Evolutionary conservation across 2,113 vertebrate species (phyloP), one percentile per base, ranked within the genome.

Genomic region (Cisticola juncidis): DNA sequence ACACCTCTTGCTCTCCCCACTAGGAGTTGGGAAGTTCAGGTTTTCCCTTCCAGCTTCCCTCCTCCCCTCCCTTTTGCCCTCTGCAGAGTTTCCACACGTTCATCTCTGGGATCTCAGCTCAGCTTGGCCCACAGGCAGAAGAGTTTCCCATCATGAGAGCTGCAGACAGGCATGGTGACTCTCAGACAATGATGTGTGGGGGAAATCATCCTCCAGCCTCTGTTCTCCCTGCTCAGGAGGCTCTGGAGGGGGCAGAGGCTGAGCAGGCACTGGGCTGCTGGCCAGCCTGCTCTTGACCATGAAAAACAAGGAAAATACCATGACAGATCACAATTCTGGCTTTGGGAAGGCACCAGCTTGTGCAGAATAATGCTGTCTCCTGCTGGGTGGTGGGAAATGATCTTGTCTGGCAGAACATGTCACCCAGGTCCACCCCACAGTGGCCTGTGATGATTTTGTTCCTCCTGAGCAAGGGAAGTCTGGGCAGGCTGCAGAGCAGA

Each of bases 251-350:
- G 19, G 5, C 42, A 92, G 81, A 90, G 1, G 2, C 72, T 81
- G 42, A 66, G 26, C 23, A 81, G 45, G 25, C 36, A 15, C 7
- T 1, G 4, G 64, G 73, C 60, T 92, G 40, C 71, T 14, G 11
- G 76, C 66, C 86, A 86, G 5, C 35, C 53, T 82, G 58, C 20
- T 23, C 36, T 38, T 71, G 68, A 74, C 60, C 56, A 8, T 16
- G 35, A 48, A 40, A 72, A 71, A 19, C 16, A 31, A 76, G 35
- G 24, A 36, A 80, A 86, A 88, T 0, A 0, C 19, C 1, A 0
- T 3, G 15, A 48, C 4, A 45, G 33, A 69, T 47, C 38, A 15
- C 0, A 0, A 24, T 31, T 86, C 62, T 40, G 61, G 12, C 57
- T 61, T 57, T 45, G 72, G 28, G 38, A 61, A 66, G 64, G 38